These are phyloP conservation scores for Fragum fragum DNA, from an alignment of 2,888 invertebrate genomes.

Conservation along the genomic window DNA sequence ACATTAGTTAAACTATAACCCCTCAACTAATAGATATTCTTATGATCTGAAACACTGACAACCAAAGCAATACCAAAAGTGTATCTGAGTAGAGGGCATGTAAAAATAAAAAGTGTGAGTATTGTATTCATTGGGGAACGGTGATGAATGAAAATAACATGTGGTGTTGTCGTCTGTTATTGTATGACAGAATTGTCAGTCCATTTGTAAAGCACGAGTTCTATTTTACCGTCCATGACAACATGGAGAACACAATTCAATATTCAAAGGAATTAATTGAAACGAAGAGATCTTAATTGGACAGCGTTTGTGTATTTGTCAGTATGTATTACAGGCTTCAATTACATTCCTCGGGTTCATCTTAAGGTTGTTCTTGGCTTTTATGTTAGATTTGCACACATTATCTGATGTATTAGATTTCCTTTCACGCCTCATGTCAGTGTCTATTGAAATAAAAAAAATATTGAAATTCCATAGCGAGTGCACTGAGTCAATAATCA, in stretches of 20 bases:
- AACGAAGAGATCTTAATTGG: conserved; percentile 28
- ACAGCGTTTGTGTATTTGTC: conserved; percentile 29
- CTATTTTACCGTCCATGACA: neutral
- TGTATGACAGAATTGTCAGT: conserved; percentile 5
- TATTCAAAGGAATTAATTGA: conserved; percentile 32
- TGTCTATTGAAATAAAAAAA: neutral
- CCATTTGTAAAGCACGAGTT: conserved; percentile 20
- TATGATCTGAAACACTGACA: no score
- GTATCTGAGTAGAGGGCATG: no score
- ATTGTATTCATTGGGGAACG: no score
- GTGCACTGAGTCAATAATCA: neutral
- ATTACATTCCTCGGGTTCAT: conserved; percentile 27
- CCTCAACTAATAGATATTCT: no score
- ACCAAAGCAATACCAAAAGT: no score
- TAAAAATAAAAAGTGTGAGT: no score
- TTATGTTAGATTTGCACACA: neutral
- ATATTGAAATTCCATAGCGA: neutral
- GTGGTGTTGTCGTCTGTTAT: conserved; percentile 20
- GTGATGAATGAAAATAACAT: conserved; percentile 19
- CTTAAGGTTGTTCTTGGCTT: conserved; percentile 4
- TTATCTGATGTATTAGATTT: neutral
- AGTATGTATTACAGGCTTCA: conserved; percentile 29
- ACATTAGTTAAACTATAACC: no score
- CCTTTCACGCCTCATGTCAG: neutral
- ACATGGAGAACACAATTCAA: conserved; percentile 14